Conservation (phyloP, 2,113 vertebrate species). For the Aegithalos caudatus region DNA sequence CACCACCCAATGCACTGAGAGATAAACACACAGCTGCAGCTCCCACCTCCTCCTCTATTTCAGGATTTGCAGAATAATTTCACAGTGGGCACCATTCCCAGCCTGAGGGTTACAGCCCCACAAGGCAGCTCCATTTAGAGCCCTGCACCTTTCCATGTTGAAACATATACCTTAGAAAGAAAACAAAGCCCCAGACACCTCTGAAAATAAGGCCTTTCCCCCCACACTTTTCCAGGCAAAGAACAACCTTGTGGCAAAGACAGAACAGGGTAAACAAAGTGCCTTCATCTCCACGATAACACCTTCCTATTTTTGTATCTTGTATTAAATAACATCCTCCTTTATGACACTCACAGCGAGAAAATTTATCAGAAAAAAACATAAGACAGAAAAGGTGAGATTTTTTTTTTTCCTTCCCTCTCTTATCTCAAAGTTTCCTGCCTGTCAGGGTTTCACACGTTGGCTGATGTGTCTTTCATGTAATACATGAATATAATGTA, state of each 20-base stretch:
- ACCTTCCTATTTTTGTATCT: conserved; percentile 38
- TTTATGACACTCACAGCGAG: conserved; percentile 47
- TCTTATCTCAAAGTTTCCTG: conserved; percentile 46
- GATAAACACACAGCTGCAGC: not conserved
- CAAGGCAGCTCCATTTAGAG: not conserved
- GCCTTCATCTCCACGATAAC: conserved; percentile 20
- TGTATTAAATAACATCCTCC: conserved; percentile 39
- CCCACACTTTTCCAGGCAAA: not conserved
- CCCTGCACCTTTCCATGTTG: not conserved
- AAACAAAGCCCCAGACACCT: not conserved
- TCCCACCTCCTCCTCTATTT: not conserved
- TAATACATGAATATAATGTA: conserved; percentile 38
- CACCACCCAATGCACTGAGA: not conserved
- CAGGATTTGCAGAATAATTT: not conserved
- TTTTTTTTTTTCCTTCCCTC: accelerated
- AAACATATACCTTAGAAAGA: not conserved
- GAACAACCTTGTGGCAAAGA: not conserved
- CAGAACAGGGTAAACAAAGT: conserved; percentile 5
- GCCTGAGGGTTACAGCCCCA: not conserved
- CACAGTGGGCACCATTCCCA: not conserved
- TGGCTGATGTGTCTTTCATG: conserved; percentile 33
- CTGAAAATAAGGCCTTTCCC: not conserved
- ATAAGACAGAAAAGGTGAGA: conserved; percentile 46
- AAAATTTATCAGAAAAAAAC: conserved; percentile 67
- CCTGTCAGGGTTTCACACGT: conserved; percentile 41